Percentiles rank a stretch among this genome's conserved stretches.
These are phyloP conservation scores for Melolontha melolontha DNA, from an alignment of 2,888 invertebrate species.

Conservation along the genomic window DNA sequence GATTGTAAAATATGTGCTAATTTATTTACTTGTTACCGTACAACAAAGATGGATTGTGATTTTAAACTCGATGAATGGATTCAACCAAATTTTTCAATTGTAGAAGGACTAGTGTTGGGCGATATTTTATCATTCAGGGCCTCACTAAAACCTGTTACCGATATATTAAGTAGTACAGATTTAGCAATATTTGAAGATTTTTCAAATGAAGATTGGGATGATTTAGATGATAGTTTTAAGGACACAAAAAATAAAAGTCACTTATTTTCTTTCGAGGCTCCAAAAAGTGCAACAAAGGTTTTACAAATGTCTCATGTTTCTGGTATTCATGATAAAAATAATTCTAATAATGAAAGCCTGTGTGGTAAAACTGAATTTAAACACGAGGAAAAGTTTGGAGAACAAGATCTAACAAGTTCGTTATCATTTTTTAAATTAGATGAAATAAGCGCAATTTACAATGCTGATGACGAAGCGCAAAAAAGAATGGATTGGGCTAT, in stretches of 20 bases:
- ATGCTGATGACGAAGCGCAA: background rate
- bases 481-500: background rate
- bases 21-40: constrained; percentile 64
- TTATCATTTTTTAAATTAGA: constrained; percentile 53
- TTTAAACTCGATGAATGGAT: constrained; percentile 45
- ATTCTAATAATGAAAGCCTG: background rate
- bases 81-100: constrained; percentile 51
- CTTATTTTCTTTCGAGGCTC: constrained; percentile 53
- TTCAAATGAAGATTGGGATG: background rate
- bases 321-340: background rate
- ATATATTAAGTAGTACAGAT: constrained; percentile 3
- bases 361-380: background rate
- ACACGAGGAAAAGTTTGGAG: background rate
- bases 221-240: background rate
- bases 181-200: constrained; percentile 9
- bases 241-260: constrained; percentile 40
- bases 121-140: constrained; percentile 6
- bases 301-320: constrained; percentile 48
- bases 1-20: constrained; percentile 66
- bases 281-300: constrained; percentile 51
- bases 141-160: background rate
- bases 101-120: constrained; percentile 51
- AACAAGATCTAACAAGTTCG: background rate
- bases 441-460: constrained; percentile 50
- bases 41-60: constrained; percentile 24